Evolutionary conservation across 2,797 vertebrate species (phyloP).

Genomic region (Typhlichthys subterraneus): DNA sequence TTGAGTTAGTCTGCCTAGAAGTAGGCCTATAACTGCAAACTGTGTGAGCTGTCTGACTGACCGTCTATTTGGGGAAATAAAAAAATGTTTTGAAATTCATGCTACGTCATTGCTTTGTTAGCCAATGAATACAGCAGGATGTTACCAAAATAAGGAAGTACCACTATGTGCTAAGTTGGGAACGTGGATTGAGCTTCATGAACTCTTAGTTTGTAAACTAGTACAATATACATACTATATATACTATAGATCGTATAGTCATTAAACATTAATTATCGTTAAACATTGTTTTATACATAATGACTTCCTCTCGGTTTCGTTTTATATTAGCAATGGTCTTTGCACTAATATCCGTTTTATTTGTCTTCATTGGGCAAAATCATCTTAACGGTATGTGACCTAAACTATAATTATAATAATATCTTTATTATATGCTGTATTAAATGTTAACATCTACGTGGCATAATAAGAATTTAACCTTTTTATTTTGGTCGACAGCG

Average conservation of each 20-base stretch:
- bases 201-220: not conserved
- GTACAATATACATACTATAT: not conserved
- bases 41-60: no score
- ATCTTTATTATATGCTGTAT: not conserved
- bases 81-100: no score
- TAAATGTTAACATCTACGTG: not conserved
- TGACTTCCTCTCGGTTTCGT: slow-evolving; percentile 33
- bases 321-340: slow-evolving; percentile 30
- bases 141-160: slow-evolving; percentile 63
- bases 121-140: slow-evolving; percentile 43
- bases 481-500: slow-evolving; percentile 35
- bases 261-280: rapidly evolving
- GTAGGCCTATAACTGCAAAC: no score
- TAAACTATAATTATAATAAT: no score
- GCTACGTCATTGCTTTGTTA: slow-evolving; percentile 14
- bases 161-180: not conserved
- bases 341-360: slow-evolving; percentile 38
- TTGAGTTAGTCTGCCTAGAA: no score
- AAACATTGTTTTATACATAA: not conserved
- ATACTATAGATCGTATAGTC: not conserved
- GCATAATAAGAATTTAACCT: not conserved
- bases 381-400: slow-evolving; percentile 44
- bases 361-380: slow-evolving; percentile 27
- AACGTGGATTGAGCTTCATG: slow-evolving; percentile 2
- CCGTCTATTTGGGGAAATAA: no score